Evolutionary conservation across 2,888 invertebrate species (phyloP), one percentile per base, ranked within the genome.

Genomic region (Pantelozetes paolii): DNA sequence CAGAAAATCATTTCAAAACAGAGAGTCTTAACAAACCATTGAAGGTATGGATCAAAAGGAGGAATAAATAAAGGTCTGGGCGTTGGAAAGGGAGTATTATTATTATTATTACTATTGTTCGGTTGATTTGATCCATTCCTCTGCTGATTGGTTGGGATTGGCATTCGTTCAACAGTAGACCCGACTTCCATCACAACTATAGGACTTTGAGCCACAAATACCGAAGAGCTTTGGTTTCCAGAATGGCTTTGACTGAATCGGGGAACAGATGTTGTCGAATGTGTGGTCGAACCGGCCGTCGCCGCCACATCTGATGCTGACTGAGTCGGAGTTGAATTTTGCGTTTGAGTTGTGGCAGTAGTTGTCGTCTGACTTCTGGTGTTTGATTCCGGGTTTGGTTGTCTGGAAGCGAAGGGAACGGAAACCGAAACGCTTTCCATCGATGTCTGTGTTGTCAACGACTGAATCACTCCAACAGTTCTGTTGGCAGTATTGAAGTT

Each of bases 401-500:
- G 28, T 50, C 28, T 32, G 3, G 71, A 45, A 32, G 48, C 48
- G 45, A 50, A 45, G 2, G 71, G 48, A 32, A 70, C 26, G 20
- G 70, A 48, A 45, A 45, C 48, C 0, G 48, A 50, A 50, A 50
- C 20, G 48, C 30, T 50, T 48, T 50, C 71, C 26, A 50, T 48
- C 11, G 71, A 71, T 74, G 88, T 84, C 32, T 11, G 88, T 18
- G 86, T 86, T 80, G 89, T 89, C 79, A 89, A 18, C 20, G 76
- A 76, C 8, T 76, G 89, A 42, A 90, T 87, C 42, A 89, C 82
- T 77, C 89, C 85, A 79, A 89, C 89, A 71, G 88, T 84, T 0
- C 90, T 90, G 6, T 89, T 87, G 6, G 86, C 84, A 77, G 86
- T 86, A 40, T 86, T 85, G 76, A 90, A 86, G 79, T 90, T 87